These are phyloP conservation scores for Moxostoma hubbsi DNA, from an alignment of 2,797 vertebrate species.

Conservation along the genomic window DNA sequence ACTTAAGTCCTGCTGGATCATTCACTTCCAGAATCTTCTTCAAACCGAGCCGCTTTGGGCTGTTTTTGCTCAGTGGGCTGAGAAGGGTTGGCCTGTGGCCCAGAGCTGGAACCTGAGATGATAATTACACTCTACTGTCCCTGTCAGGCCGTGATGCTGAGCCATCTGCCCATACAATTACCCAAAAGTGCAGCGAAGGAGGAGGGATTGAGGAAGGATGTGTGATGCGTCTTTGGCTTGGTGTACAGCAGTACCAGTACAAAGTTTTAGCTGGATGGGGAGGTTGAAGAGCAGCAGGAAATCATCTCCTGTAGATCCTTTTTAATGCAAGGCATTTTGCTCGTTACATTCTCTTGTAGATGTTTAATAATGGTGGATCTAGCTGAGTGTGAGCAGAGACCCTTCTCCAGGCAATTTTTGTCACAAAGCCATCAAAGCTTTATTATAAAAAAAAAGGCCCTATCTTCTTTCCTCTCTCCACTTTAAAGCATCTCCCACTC, in stretches of 20 bases:
- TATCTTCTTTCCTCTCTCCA: not conserved
- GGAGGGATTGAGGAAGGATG: slow-evolving; percentile 26
- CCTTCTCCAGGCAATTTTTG: slow-evolving; percentile 6
- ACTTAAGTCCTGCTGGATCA: slow-evolving; percentile 14
- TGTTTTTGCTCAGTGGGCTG: not conserved
- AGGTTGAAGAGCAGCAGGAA: slow-evolving; percentile 27
- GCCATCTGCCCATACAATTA: slow-evolving; percentile 32
- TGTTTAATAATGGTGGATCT: slow-evolving; percentile 50
- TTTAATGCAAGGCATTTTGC: slow-evolving; percentile 46
- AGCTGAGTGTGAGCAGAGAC: not conserved
- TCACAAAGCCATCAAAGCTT: slow-evolving; percentile 38
- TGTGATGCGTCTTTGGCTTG: not conserved
- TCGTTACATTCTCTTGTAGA: slow-evolving; percentile 39
- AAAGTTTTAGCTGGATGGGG: slow-evolving; percentile 15
- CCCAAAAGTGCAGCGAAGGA: slow-evolving; percentile 18
- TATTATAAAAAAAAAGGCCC: not conserved
- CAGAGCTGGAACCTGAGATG: slow-evolving; percentile 34
- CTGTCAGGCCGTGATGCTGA: not conserved
- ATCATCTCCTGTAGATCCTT: slow-evolving; percentile 18
- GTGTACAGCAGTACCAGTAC: not conserved
- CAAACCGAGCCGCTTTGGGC: not conserved
- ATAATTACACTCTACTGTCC: slow-evolving; percentile 30
- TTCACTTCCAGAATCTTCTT: slow-evolving; percentile 1
- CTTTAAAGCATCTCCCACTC: slow-evolving; percentile 12
- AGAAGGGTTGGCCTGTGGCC: slow-evolving; percentile 16